phyloP scores from a whole-genome alignment of 1,140 invertebrate genomes.

The Metaphire vulgaris region DNA sequence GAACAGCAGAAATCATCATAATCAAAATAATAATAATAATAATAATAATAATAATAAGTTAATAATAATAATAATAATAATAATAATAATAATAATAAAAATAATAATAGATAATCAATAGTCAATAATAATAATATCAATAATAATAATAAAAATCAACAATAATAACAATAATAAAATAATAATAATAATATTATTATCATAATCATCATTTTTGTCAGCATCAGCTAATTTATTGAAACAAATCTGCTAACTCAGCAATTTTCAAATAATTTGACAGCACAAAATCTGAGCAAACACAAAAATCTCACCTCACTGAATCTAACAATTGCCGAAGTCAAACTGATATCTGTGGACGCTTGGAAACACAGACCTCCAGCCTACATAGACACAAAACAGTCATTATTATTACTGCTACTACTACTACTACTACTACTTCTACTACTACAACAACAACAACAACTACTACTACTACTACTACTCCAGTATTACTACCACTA shows the following conservation, averaged over 20 bases:
- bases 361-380: slow-evolving; percentile 38
- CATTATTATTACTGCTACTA: slow-evolving; percentile 25
- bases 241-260: too few relatives aligned
- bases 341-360: slow-evolving; percentile 15
- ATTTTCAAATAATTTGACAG: too few relatives aligned
- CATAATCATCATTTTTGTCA: slow-evolving; percentile 15
- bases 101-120: neutral
- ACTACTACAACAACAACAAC: slow-evolving; percentile 1
- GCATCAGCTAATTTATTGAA: slow-evolving; percentile 30
- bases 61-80: neutral
- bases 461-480: too few relatives aligned
- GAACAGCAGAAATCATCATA: too few relatives aligned
- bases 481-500: too few relatives aligned
- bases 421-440: too few relatives aligned
- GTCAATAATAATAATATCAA: neutral
- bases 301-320: too few relatives aligned
- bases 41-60: neutral
- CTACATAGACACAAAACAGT: too few relatives aligned
- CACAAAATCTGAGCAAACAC: too few relatives aligned
- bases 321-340: slow-evolving; percentile 6
- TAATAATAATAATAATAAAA: neutral
- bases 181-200: slow-evolving; percentile 21
- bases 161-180: neutral
- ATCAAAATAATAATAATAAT: neutral
- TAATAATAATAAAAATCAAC: neutral